Base-by-base conservation (phyloP, 2,113 vertebrate genomes). In the Eidolon helvum region DNA sequence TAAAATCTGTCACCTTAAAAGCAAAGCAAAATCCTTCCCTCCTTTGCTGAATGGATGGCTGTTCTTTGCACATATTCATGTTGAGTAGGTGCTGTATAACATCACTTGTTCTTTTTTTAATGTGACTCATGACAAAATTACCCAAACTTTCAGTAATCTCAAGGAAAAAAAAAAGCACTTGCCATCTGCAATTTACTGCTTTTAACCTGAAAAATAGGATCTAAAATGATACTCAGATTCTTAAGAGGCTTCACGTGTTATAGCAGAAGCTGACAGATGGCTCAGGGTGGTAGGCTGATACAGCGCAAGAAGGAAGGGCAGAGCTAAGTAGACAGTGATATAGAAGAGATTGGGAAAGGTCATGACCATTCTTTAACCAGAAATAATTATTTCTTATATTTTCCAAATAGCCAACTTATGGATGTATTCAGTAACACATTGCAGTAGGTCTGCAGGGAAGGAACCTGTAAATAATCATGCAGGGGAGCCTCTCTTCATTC, bases 81-180 rank as follows among this genome's bases (percentile, higher is more conserved):
- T 95, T 98, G 98, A 98, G 97, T 98, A 98, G 98, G 98, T 98
- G 98, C 97, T 97, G 95, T 97, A 53, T 93, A 98, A 97, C 96
- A 98, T 98, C 91, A 11, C 97, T 98, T 98, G 98, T 99, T 98
- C 98, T 98, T 98, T 98, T 98, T 98, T 98, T 98, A 98, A 98
- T 97, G 96, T 98, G 98, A 99, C 98, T 98, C 98, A 98, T 48
- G 97, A 98, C 97, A 98, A 98, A 98, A 98, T 98, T 99, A 98
- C 97, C 98, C 97, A 91, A 98, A 98, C 97, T 98, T 98, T 99
- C 96, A 97, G 98, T 97, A 98, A 98, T 98, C 97, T 98, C 95
- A 98, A 98, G 97, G 45, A 45, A 45, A 94, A 74, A 91, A 98
- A 90, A 91, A 97, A 98, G 87, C 88, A 80, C 90, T 98, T 98